These are phyloP conservation scores for Heterodera schachtii DNA, from an alignment of 1,140 invertebrate species.

Conservation along the genomic window DNA sequence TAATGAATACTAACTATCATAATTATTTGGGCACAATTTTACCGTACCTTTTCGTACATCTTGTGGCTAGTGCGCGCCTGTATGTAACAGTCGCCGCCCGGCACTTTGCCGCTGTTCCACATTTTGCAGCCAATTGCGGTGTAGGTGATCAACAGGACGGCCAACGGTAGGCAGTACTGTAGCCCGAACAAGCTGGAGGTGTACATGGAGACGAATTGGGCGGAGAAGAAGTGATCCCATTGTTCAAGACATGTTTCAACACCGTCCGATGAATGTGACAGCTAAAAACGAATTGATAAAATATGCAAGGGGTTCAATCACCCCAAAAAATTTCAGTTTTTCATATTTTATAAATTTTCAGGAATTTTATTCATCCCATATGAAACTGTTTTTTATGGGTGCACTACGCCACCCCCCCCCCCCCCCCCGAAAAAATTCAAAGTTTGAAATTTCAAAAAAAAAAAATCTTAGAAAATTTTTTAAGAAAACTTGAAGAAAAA, in stretches of 20 bases:
- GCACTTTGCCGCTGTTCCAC: conserved; percentile 62
- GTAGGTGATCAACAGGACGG: conserved; percentile 62
- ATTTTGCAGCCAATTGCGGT: conserved; percentile 61
- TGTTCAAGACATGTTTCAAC: conserved; percentile 61
- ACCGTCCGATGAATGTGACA: conserved; percentile 24
- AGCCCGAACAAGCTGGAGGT: conserved; percentile 53
- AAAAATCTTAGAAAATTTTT: no score
- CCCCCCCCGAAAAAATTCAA: no score
- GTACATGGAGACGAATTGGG: conserved; percentile 50
- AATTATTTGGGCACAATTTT: no score
- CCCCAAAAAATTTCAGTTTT: no score
- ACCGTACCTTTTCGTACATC: conserved; percentile 60
- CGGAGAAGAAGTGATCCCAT: conserved; percentile 51
- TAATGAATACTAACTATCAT: no score
- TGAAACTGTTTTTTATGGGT: no score
- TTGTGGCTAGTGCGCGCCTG: conserved; percentile 33
- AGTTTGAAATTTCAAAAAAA: no score
- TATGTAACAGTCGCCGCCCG: conserved; percentile 45
- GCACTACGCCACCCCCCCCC: no score
- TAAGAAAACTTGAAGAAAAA: no score
- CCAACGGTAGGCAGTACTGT: conserved; percentile 61
- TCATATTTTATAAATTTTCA: no score
- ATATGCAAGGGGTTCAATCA: neutral
- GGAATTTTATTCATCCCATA: no score
- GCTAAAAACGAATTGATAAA: neutral